Conservation (phyloP, 2,888 invertebrate species). For the Drosophila sordidula region DNA sequence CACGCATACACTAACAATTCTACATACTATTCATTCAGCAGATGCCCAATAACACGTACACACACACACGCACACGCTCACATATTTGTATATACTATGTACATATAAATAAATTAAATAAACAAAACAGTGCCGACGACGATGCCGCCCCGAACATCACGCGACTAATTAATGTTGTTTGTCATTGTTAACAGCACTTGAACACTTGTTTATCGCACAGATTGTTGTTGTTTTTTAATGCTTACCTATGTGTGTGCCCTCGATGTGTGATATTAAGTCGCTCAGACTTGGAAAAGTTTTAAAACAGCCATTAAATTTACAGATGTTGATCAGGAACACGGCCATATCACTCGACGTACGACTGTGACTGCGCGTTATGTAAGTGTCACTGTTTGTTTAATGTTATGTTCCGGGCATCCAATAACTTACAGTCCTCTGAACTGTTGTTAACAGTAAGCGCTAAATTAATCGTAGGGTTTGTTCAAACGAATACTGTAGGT, state of each 20-base stretch:
- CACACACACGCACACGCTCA: conserved; percentile 26
- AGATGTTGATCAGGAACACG: conserved; percentile 95
- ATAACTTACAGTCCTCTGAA: conserved; percentile 39
- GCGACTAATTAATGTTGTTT: conserved; percentile 66
- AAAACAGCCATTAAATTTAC: conserved; percentile 95
- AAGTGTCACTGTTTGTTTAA: conserved; percentile 52
- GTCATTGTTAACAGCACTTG: conserved; percentile 38
- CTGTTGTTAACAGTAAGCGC: conserved; percentile 47
- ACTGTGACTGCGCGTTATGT: conserved; percentile 80
- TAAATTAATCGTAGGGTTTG: conserved; percentile 54
- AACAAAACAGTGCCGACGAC: conserved; percentile 60
- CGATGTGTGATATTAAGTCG: conserved; percentile 94
- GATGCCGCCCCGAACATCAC: conserved; percentile 64
- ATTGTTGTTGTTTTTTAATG: conserved; percentile 28
- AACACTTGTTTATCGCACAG: conserved; percentile 32
- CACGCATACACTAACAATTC: conserved; percentile 14
- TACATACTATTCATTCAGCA: conserved; percentile 25
- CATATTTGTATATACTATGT: conserved; percentile 12
- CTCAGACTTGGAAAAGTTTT: conserved; percentile 92
- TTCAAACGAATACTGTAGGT: conserved; percentile 63
- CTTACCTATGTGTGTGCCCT: conserved; percentile 94
- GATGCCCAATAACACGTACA: conserved; percentile 15
- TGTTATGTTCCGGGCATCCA: conserved; percentile 46
- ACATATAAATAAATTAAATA: conserved; percentile 72
- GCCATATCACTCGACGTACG: conserved; percentile 89